Base-by-base conservation (phyloP, 2,888 invertebrate genomes). In the Cryptosula pallasiana region DNA sequence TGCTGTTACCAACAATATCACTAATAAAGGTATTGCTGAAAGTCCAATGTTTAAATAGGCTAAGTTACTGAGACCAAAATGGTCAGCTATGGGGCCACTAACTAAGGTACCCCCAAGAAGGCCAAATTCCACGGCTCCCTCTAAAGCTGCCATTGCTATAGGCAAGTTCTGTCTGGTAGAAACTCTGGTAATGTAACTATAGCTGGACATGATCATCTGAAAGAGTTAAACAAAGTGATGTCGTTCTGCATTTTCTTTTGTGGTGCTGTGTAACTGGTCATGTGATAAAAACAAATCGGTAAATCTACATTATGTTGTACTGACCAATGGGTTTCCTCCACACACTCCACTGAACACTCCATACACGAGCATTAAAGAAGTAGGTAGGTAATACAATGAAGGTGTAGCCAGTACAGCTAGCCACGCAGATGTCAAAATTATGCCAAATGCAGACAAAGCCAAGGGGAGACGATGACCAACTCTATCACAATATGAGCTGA, bases 181-280 rank as follows among this genome's bases (percentile, higher is more conserved):
- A 25, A 55, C 25, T 25, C 16, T 5, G 16, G 55, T 55, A 25
- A 55, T 55, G 55, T 55, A 55, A n/a, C 55, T 55, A 25, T 55
- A 55, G 55, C 55, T 23, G 55, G 55, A 55, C 55, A 55, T 55
- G 5, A 55, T 55, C 55, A 55, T 16, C 55, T 55, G 25, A 55
- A 55, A 55, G 9, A 3, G 5, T 23, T 23, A 55, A 23, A 55
- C 45, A n/a, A n/a, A n/a, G n/a, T n/a, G n/a, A n/a, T n/a, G n/a
- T n/a, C n/a, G n/a, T n/a, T n/a, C n/a, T n/a, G n/a, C n/a, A n/a
- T n/a, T n/a, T n/a, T n/a, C n/a, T n/a, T n/a, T n/a, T n/a, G n/a
- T n/a, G n/a, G n/a, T n/a, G n/a, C n/a, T n/a, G n/a, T n/a, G n/a
- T n/a, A n/a, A n/a, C n/a, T n/a, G n/a, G n/a, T n/a, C n/a, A n/a